These are phyloP conservation scores for Philaenus spumarius DNA, from an alignment of 1,140 invertebrate species.

Conservation along the genomic window DNA sequence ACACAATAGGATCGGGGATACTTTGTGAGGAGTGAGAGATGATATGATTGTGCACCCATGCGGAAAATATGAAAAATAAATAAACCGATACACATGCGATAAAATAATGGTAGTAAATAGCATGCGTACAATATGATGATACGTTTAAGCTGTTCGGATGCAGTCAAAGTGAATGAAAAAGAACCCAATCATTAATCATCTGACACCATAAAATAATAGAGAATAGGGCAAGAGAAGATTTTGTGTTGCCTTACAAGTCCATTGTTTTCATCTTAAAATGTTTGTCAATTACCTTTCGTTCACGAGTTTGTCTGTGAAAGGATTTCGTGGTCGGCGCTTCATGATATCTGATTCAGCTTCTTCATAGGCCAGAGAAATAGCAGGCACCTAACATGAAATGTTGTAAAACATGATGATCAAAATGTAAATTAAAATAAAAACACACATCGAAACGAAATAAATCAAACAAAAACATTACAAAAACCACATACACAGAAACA, in stretches of 20 bases:
- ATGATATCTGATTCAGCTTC: conserved; percentile 98
- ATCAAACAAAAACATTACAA: conserved; percentile 25
- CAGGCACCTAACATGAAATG: conserved; percentile 69
- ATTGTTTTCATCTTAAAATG: conserved; percentile 6
- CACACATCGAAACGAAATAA: conserved; percentile 14
- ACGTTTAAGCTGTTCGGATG: no score
- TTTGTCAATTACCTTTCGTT: conserved; percentile 83
- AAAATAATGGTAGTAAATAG: no score
- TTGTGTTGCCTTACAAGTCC: no score
- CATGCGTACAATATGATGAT: no score
- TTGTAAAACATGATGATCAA: conserved; percentile 31
- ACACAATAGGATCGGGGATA: conserved; percentile 3
- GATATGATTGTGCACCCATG: conserved; percentile 13
- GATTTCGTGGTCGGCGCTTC: conserved; percentile 96
- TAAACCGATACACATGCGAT: no score
- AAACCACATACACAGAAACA: conserved; percentile 15
- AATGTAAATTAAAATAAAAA: conserved; percentile 22
- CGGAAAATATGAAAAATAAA: background rate
- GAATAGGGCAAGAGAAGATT: no score
- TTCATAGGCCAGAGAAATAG: conserved; percentile 98
- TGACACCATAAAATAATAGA: no score
- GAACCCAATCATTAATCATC: no score
- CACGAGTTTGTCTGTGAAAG: conserved; percentile 93
- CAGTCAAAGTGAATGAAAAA: no score
- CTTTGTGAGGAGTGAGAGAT: conserved; percentile 5